Percentiles rank a stretch among this genome's conserved stretches.
phyloP scores from a whole-genome alignment of 2,888 invertebrate species.

The Cacoxenus indagator region DNA sequence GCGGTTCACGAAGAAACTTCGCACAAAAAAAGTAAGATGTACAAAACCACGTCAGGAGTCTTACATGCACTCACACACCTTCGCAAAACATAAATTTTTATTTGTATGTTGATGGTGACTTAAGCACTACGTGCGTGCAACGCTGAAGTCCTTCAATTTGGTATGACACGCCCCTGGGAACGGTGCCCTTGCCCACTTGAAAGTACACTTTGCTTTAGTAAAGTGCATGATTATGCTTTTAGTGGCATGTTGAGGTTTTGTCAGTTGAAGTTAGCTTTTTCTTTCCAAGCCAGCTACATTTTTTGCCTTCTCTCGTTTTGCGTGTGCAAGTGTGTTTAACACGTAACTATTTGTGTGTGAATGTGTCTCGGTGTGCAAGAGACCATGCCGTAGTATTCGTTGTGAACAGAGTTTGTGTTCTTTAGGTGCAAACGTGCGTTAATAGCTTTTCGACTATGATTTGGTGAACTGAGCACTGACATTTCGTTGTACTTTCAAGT shows the following conservation, averaged over 20 bases:
- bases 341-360: not conserved
- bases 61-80: slow-evolving; percentile 28
- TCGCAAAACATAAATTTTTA: slow-evolving; percentile 55
- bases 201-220: slow-evolving; percentile 41
- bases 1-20: not conserved
- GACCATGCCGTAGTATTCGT: not conserved
- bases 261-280: slow-evolving; percentile 44
- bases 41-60: not conserved
- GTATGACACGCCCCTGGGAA: not conserved
- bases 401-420: not conserved
- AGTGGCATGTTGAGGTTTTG: slow-evolving; percentile 62
- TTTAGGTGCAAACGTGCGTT: slow-evolving; percentile 16
- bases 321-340: not conserved
- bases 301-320: not conserved
- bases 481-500: not conserved
- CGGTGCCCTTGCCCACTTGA: not conserved
- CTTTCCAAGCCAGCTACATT: not conserved
- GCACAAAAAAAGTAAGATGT: too few species aligned
- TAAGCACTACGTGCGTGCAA: slow-evolving; percentile 57
- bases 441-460: slow-evolving; percentile 3
- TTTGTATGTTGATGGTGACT: slow-evolving; percentile 61
- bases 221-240: slow-evolving; percentile 62
- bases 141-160: not conserved
- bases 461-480: not conserved
- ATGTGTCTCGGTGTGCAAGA: not conserved